phyloP scores from a whole-genome alignment of 2,888 invertebrate species.

The Drosophila tanythrix region DNA sequence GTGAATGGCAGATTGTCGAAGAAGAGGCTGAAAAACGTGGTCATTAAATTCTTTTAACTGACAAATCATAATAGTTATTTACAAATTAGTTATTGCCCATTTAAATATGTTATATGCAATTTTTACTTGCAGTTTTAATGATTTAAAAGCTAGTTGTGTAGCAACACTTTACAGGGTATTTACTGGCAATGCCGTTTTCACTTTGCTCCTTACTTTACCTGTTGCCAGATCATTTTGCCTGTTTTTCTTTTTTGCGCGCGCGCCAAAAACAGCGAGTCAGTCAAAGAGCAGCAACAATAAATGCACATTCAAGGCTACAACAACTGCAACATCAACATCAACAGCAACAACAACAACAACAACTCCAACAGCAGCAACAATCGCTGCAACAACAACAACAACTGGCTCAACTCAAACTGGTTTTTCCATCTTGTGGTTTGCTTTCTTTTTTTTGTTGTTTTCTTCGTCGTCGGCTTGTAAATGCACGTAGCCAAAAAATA shows the following conservation, averaged over 20 bases:
- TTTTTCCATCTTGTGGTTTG: conserved; percentile 58
- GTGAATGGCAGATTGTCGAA: conserved; percentile 1
- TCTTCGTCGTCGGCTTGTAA: conserved; percentile 27
- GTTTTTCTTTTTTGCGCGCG: conserved; percentile 55
- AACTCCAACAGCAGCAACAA: conserved; percentile 5
- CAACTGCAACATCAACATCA: conserved; percentile 28
- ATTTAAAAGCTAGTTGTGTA: neutral
- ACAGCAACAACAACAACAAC: conserved; percentile 16
- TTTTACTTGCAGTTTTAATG: neutral
- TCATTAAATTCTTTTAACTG: conserved; percentile 1
- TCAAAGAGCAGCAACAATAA: conserved; percentile 62
- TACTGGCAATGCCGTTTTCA: conserved; percentile 12
- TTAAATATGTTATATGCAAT: neutral
- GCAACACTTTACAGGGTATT: conserved; percentile 32
- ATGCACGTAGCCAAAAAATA: conserved; percentile 64
- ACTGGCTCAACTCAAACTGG: conserved; percentile 52
- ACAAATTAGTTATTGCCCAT: neutral
- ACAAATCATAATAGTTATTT: neutral
- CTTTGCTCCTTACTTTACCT: conserved; percentile 9
- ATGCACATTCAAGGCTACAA: conserved; percentile 77
- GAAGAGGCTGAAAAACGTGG: neutral
- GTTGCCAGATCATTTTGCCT: conserved; percentile 18
- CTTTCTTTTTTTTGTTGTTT: conserved; percentile 56
- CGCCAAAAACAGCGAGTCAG: conserved; percentile 66
- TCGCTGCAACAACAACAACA: conserved; percentile 17